Evolutionary conservation across 1,140 invertebrate species (phyloP), one percentile per base, ranked within the genome.

Genomic region (Atopsyche davidsoni): DNA sequence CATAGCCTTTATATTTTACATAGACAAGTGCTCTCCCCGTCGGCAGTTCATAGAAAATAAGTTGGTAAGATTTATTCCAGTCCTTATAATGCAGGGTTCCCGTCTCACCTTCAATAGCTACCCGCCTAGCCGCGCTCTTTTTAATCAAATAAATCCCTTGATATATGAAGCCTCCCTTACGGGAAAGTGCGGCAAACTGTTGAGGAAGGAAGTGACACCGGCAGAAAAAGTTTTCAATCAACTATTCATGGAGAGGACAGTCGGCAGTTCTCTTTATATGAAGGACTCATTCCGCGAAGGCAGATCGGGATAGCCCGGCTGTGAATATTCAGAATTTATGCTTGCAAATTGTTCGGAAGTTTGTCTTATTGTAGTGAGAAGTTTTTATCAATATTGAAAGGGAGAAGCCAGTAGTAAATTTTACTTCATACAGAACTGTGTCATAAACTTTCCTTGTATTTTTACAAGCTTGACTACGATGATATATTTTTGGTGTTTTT

Each of bases 101-200:
- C 49, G 34, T 22, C 41, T 45, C 44, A 46, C 18, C 51, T 45
- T 41, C 44, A 49, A 48, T 42, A 46, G 40, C 16, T 32, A 14
- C 17, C 25, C 23, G 41, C 41, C 17, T 40, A 13, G 13, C 36
- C 21, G n/a, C 39, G 39, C 22, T 34, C 25, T 57, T 52, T 57
- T 57, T 57, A 57, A 57, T 57, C 55, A 57, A 57, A 57, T 57
- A 57, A 57, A 57, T 52, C 55, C 55, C 25, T 32, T 56, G 45
- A 55, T 50, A 55, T 55, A 48, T 57, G 34, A n/a, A n/a, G 23
- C 23, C 21, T n/a, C n/a, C 28, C 42, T 42, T 40, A 50, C 17
- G 22, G 44, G 11, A 46, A 48, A 48, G 35, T 48, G 35, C 41
- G 40, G 31, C 24, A 48, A 48, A 48, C 38, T 48, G 36, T 28